A percentile compares a stretch with the other conserved stretches of the same genome.
These are phyloP conservation scores for Sialis lutaria DNA, from an alignment of 2,888 invertebrate species.

Conservation along the genomic window DNA sequence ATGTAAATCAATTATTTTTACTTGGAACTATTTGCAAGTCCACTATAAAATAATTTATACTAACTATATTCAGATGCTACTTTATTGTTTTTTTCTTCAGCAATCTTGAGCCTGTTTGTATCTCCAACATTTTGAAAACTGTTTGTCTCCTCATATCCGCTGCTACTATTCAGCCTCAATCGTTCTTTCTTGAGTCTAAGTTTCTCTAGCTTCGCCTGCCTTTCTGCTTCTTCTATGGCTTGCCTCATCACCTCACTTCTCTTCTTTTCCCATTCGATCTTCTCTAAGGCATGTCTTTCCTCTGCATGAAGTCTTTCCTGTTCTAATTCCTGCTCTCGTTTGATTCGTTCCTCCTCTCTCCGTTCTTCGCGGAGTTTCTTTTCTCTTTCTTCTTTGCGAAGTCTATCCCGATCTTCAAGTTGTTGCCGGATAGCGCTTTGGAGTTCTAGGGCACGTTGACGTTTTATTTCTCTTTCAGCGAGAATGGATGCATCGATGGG, in stretches of 20 bases:
- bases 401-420: slow-evolving; percentile 63
- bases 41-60: no score
- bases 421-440: slow-evolving; percentile 75
- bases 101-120: no score
- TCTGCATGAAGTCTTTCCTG: slow-evolving; percentile 54
- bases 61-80: no score
- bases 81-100: no score
- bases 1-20: no score
- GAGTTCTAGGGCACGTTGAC: slow-evolving; percentile 68
- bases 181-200: slow-evolving; percentile 6
- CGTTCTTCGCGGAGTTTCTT: slow-evolving; percentile 56
- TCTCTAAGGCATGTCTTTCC: slow-evolving; percentile 42
- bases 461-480: slow-evolving; percentile 64
- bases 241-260: slow-evolving; percentile 59
- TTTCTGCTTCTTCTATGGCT: slow-evolving; percentile 52
- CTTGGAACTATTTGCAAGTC: no score
- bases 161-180: no score
- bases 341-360: slow-evolving; percentile 62
- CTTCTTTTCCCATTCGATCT: slow-evolving; percentile 50
- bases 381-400: slow-evolving; percentile 60
- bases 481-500: slow-evolving; percentile 63
- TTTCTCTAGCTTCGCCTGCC: slow-evolving; percentile 45
- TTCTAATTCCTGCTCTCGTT: slow-evolving; percentile 54
- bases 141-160: no score
- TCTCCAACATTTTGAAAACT: no score